Conservation (phyloP, 2,888 invertebrate species). For the Mayetiola destructor region DNA sequence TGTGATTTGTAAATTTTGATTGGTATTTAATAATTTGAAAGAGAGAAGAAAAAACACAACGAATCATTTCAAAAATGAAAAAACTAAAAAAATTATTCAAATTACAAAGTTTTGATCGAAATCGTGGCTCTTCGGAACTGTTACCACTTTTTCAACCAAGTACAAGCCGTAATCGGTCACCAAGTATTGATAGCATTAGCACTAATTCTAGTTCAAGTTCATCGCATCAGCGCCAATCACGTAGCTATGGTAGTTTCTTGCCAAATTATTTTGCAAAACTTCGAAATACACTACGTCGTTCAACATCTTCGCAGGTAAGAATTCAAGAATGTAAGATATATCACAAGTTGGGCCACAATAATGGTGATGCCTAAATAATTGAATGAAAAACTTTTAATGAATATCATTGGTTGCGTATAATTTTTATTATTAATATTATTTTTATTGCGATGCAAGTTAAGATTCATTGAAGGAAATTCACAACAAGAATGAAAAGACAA, state of each 20-base stretch:
- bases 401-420: no score
- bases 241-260: constrained; percentile 31
- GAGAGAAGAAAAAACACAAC: no score
- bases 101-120: not conserved
- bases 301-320: constrained; percentile 29
- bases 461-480: no score
- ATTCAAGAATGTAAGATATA: no score
- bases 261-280: constrained; percentile 29
- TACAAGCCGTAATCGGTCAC: not conserved
- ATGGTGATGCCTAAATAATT: not conserved
- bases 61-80: not conserved
- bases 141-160: not conserved
- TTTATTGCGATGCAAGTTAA: no score
- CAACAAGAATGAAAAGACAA: no score
- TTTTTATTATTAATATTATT: no score
- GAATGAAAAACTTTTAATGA: no score
- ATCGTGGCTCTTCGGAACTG: not conserved
- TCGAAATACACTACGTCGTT: constrained; percentile 26
- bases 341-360: not conserved
- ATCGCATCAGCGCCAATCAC: not conserved
- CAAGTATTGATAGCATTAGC: not conserved
- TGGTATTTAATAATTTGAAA: no score
- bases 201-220: constrained; percentile 5
- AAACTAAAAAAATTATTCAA: not conserved
- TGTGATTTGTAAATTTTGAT: no score